These are phyloP conservation scores for Trichechus manatus DNA, from an alignment of 2,113 vertebrate species.

Conservation along the genomic window DNA sequence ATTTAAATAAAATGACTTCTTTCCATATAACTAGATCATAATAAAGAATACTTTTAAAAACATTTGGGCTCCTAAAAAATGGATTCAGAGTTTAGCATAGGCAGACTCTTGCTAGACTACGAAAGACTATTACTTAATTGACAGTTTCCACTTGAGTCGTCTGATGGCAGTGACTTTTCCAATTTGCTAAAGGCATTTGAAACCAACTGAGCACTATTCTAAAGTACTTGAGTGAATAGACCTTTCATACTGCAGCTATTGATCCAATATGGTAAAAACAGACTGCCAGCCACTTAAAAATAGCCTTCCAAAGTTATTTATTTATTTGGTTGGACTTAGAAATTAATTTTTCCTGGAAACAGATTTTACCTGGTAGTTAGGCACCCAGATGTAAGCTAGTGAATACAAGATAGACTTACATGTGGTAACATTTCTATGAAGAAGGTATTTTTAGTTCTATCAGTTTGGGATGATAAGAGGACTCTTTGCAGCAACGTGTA, in stretches of 20 bases:
- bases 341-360: conserved; percentile 34
- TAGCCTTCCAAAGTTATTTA: not conserved
- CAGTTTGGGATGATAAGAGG: not conserved
- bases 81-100: not conserved
- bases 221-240: conserved; percentile 43
- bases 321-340: conserved; percentile 46
- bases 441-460: not conserved
- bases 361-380: not conserved
- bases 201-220: not conserved
- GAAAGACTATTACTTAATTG: conserved; percentile 14
- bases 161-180: conserved; percentile 35
- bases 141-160: conserved; percentile 36
- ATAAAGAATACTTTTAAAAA: not conserved
- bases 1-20: not conserved
- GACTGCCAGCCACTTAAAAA: not conserved
- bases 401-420: not conserved
- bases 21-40: not conserved
- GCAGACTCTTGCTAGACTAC: not conserved
- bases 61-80: not conserved
- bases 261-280: conserved; percentile 48
- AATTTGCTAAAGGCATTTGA: conserved; percentile 21
- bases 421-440: not conserved
- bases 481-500: not conserved
- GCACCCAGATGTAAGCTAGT: not conserved
- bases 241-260: conserved; percentile 27